Conservation (phyloP, 2,888 invertebrate genomes). For the Latrodectus hesperus region DNA sequence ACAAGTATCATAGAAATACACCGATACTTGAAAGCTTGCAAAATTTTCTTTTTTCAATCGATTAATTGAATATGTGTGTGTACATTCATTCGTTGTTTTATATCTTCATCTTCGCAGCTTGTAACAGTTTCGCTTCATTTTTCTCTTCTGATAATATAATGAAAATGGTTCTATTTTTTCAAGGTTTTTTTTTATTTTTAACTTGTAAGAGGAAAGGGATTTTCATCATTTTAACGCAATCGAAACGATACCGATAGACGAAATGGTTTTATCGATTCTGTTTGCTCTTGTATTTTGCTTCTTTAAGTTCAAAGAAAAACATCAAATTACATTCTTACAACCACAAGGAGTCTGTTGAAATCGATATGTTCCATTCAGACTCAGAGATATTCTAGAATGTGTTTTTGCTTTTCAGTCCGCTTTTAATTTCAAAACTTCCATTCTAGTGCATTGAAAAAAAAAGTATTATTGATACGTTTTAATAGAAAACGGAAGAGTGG, state of each 20-base stretch:
- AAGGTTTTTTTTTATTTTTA: not conserved
- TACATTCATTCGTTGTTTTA: not conserved
- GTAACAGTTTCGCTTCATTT: not conserved
- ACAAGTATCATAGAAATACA: too few species aligned
- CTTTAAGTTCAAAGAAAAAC: conserved; percentile 12
- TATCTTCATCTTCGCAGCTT: not conserved
- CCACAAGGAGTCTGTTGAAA: conserved; percentile 17
- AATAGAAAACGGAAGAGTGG: not conserved
- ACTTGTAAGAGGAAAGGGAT: conserved; percentile 7
- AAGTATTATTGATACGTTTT: conserved; percentile 1
- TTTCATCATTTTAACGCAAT: conserved; percentile 48
- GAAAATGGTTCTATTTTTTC: not conserved
- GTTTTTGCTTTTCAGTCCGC: not conserved
- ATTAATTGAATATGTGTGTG: not conserved
- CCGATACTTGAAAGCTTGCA: too few species aligned
- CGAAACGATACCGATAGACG: conserved; percentile 19
- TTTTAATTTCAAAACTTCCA: conserved; percentile 15
- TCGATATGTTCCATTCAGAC: conserved; percentile 41
- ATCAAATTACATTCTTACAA: conserved; percentile 25
- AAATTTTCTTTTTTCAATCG: not conserved
- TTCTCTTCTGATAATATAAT: not conserved
- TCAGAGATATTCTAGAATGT: not conserved
- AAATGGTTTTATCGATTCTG: conserved; percentile 28
- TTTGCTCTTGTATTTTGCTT: conserved; percentile 28
- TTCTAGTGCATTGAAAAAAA: not conserved